Conservation (phyloP, 2,113 vertebrate species). For the Ceuthmochares aereus region DNA sequence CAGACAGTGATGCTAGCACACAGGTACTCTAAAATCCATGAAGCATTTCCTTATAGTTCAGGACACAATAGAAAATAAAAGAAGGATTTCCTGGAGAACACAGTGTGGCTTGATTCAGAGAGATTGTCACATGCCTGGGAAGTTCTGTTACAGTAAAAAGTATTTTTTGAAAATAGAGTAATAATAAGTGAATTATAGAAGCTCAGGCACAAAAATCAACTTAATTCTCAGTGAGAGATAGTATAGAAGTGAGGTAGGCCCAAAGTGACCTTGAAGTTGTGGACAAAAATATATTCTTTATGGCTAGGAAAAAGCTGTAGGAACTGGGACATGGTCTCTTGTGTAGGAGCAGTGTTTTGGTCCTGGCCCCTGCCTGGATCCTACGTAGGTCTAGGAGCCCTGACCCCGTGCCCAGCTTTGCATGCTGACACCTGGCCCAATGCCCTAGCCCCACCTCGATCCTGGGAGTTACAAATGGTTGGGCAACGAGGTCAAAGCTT, state of each 20-base stretch:
- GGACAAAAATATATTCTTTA: background rate
- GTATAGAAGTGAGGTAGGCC: background rate
- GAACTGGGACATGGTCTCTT: background rate
- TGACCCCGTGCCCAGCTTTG: fast-evolving
- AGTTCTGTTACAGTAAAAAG: background rate
- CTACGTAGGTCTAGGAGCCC: background rate
- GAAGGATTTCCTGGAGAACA: background rate
- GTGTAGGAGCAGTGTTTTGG: background rate
- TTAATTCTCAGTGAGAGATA: background rate
- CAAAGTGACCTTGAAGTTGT: background rate
- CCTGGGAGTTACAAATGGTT: background rate
- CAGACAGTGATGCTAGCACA: background rate
- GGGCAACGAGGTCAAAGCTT: background rate
- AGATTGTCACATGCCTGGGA: background rate
- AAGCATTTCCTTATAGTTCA: background rate
- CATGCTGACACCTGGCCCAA: fast-evolving
- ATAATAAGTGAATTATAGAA: background rate
- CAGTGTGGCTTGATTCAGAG: background rate
- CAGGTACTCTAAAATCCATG: background rate
- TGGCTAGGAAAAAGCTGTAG: background rate
- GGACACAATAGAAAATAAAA: background rate
- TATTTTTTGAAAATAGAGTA: background rate
- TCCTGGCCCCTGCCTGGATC: background rate
- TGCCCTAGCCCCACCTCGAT: background rate
- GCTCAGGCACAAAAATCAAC: background rate